phyloP scores from a whole-genome alignment of 2,113 vertebrate species.

The Chitala chitala region DNA sequence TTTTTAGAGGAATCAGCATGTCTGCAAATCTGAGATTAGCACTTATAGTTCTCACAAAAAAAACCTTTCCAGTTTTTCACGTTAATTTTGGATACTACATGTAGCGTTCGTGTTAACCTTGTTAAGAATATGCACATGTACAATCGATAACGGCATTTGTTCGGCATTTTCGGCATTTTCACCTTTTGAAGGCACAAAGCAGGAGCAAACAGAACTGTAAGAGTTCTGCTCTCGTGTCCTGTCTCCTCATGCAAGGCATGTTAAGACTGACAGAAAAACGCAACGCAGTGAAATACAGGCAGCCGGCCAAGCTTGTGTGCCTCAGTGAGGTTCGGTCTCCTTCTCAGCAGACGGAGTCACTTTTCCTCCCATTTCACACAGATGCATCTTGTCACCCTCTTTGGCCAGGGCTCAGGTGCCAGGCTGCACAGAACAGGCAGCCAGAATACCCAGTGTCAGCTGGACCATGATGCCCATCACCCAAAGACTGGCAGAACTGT shows the following conservation, averaged over 20 bases:
- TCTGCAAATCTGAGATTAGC: not conserved
- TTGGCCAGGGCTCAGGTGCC: not conserved
- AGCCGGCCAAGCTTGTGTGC: not conserved
- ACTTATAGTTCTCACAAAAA: not conserved
- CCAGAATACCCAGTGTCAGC: too few species aligned
- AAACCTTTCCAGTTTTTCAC: not conserved
- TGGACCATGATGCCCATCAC: too few species aligned
- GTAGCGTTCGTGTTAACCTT: not conserved
- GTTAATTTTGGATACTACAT: not conserved
- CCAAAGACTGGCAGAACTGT: too few species aligned
- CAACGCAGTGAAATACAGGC: not conserved
- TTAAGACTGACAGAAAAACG: not conserved
- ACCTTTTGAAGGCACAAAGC: not conserved
- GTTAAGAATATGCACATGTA: not conserved
- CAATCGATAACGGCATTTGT: not conserved
- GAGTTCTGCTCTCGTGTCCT: not conserved
- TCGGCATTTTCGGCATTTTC: too few species aligned
- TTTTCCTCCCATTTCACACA: not conserved
- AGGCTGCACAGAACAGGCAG: not conserved
- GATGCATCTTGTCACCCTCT: not conserved
- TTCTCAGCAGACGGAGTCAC: not conserved
- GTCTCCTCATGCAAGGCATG: not conserved
- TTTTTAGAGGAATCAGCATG: not conserved
- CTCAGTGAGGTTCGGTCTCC: too few species aligned
- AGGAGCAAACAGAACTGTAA: not conserved